Percentiles rank a stretch among this genome's conserved stretches.
These are phyloP conservation scores for Oreochromis niloticus DNA, from an alignment of 2,113 vertebrate genomes.

Conservation along the genomic window DNA sequence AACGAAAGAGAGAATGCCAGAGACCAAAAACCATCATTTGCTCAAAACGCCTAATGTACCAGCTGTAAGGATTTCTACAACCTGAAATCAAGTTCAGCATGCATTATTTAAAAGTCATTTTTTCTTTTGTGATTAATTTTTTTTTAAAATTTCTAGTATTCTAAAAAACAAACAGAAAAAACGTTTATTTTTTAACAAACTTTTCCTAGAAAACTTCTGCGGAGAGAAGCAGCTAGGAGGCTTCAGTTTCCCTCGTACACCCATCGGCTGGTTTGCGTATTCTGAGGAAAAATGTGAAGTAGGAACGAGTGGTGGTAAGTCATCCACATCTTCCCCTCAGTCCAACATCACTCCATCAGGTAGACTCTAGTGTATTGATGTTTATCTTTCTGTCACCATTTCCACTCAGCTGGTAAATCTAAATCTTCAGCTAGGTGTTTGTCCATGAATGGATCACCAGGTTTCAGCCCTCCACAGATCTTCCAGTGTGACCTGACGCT, in stretches of 20 bases:
- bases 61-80: not conserved
- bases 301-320: not conserved
- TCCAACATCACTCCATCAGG: not conserved
- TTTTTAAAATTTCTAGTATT: not conserved
- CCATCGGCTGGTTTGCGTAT: conserved; percentile 8
- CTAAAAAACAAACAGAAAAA: not conserved
- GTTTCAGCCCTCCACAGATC: not conserved
- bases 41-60: not conserved
- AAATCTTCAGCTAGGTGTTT: not conserved
- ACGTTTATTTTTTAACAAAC: not conserved
- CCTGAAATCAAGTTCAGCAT: not conserved
- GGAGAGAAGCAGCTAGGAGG: fast-evolving
- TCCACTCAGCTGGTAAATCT: not conserved
- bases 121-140: not conserved
- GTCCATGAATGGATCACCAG: fast-evolving
- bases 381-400: not conserved
- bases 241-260: not conserved
- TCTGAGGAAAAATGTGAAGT: not conserved
- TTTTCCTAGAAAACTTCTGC: not conserved
- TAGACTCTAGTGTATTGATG: no score
- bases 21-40: not conserved
- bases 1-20: not conserved
- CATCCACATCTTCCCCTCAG: not conserved
- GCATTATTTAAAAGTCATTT: not conserved
- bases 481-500: conserved; percentile 15